A percentile compares a stretch with the other conserved stretches of the same genome.
These are phyloP conservation scores for Anorthoa munda DNA, from an alignment of 2,888 invertebrate species.

Conservation along the genomic window DNA sequence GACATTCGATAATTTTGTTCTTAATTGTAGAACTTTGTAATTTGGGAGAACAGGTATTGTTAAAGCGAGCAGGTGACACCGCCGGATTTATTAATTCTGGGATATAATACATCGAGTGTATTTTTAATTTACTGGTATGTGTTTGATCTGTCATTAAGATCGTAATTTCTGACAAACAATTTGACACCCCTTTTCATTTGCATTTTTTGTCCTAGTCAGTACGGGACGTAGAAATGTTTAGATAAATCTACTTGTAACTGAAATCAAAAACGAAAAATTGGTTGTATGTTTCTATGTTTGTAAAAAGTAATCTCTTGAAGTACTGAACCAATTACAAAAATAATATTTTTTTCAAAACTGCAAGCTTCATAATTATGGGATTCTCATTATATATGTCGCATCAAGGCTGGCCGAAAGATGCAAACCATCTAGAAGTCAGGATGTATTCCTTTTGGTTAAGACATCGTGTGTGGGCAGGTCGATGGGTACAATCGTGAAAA, in stretches of 20 bases:
- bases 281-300: too few relatives aligned
- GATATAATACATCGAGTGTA: neutral
- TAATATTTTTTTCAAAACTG: too few relatives aligned
- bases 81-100: constrained; percentile 6
- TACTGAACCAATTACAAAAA: too few relatives aligned
- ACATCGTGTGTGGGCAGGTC: too few relatives aligned
- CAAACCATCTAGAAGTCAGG: too few relatives aligned
- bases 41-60: constrained; percentile 19
- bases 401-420: too few relatives aligned
- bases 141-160: neutral
- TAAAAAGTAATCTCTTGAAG: too few relatives aligned
- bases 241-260: neutral
- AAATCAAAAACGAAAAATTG: too few relatives aligned
- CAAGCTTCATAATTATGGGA: too few relatives aligned
- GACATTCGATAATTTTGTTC: constrained; percentile 55
- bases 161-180: neutral
- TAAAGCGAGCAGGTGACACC: neutral
- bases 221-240: neutral
- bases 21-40: constrained; percentile 51
- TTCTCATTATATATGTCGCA: too few relatives aligned
- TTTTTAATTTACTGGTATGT: neutral
- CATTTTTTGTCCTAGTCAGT: neutral
- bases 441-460: too few relatives aligned
- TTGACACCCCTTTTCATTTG: neutral
- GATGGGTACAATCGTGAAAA: too few relatives aligned